These are phyloP conservation scores for Hassar affinis DNA, from an alignment of 2,113 vertebrate species.

Conservation along the genomic window DNA sequence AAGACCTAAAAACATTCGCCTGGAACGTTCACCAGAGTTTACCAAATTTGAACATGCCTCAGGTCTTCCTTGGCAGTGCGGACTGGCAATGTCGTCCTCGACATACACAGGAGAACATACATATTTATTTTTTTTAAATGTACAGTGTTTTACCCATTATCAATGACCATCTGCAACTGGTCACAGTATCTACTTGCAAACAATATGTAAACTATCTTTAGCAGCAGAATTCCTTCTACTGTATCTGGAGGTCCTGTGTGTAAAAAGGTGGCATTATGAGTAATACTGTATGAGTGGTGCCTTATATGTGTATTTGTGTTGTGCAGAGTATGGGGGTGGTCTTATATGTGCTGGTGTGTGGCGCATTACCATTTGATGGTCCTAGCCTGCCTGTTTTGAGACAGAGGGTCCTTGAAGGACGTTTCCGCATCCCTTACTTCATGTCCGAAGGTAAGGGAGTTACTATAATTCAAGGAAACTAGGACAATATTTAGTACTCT, in stretches of 20 bases:
- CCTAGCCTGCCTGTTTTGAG: conserved; percentile 92
- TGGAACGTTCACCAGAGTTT: no score
- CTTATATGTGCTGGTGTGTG: conserved; percentile 95
- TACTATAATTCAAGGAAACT: not conserved
- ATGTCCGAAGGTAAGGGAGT: conserved; percentile 92
- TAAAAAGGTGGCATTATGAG: not conserved
- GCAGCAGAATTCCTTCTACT: not conserved
- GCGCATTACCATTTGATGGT: conserved; percentile 93
- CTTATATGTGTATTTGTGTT: conserved; percentile 39
- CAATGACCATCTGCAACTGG: not conserved
- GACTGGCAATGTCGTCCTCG: no score
- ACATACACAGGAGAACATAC: no score
- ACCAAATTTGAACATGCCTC: no score
- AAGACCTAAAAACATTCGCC: no score
- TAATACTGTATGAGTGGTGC: not conserved
- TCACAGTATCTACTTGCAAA: not conserved
- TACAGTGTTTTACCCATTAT: not conserved
- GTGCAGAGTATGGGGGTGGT: conserved; percentile 86
- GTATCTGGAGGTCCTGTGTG: not conserved
- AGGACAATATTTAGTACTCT: not conserved
- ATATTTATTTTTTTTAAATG: no score
- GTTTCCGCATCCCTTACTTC: conserved; percentile 98
- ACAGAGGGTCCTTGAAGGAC: conserved; percentile 93
- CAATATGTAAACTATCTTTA: not conserved
- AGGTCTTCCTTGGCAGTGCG: no score